These are phyloP conservation scores for Scrobipalpa costella DNA, from an alignment of 2,888 invertebrate species.

Conservation along the genomic window DNA sequence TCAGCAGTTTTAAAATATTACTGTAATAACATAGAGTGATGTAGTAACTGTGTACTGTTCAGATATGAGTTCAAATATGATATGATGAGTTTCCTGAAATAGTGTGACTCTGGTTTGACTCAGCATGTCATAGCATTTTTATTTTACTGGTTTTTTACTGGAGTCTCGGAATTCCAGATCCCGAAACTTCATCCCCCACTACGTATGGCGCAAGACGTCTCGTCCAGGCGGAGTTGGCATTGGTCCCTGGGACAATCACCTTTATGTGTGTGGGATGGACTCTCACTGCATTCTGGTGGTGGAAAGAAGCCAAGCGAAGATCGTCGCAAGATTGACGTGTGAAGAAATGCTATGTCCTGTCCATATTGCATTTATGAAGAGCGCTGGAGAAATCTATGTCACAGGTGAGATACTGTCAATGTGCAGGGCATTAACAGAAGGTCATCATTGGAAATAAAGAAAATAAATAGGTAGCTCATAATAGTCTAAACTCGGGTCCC, in stretches of 20 bases:
- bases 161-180: constrained; percentile 53
- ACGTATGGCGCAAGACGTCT: constrained; percentile 79
- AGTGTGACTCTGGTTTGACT: no score
- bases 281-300: constrained; percentile 81
- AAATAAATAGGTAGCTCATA: no score
- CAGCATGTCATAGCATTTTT: no score
- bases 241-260: constrained; percentile 82
- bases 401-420: constrained; percentile 63
- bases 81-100: no score
- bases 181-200: constrained; percentile 77
- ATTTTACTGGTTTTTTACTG: no score
- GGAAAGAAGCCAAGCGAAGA: constrained; percentile 72
- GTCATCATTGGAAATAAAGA: no score
- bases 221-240: constrained; percentile 86
- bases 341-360: constrained; percentile 83
- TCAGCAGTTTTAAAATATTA: no score
- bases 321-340: constrained; percentile 74
- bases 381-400: constrained; percentile 81
- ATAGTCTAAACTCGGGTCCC: no score
- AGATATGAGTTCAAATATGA: no score
- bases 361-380: constrained; percentile 81
- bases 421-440: no score
- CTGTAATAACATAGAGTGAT: no score
- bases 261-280: constrained; percentile 85
- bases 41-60: no score